phyloP scores from a whole-genome alignment of 2,797 vertebrate genomes.

The Sebastes cheni region DNA sequence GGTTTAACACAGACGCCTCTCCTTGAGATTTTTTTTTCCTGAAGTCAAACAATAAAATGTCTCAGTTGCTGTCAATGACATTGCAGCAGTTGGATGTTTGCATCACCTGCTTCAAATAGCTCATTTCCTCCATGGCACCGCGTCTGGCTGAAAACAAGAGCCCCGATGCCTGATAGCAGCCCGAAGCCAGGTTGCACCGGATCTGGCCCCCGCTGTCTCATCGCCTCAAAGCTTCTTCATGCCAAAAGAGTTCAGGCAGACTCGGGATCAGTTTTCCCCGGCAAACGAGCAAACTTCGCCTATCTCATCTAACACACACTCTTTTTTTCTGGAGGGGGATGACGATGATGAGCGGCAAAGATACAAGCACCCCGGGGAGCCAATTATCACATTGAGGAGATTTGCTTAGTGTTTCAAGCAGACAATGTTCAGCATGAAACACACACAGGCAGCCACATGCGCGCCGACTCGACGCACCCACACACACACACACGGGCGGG shows the following conservation, averaged over 20 bases:
- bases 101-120: slow-evolving; percentile 35
- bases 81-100: not conserved
- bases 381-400: slow-evolving; percentile 83
- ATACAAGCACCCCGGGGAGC: slow-evolving; percentile 76
- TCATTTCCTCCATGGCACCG: not conserved
- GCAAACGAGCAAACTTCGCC: slow-evolving; percentile 63
- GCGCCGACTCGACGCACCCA: not conserved
- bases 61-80: slow-evolving; percentile 12
- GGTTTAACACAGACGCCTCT: slow-evolving; percentile 26
- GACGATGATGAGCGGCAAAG: slow-evolving; percentile 74
- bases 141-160: slow-evolving; percentile 29
- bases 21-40: not conserved
- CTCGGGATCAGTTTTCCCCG: slow-evolving; percentile 52
- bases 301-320: slow-evolving; percentile 58
- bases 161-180: slow-evolving; percentile 25
- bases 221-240: slow-evolving; percentile 47
- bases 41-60: slow-evolving; percentile 12
- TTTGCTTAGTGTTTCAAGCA: slow-evolving; percentile 79
- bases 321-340: slow-evolving; percentile 60
- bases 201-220: slow-evolving; percentile 49
- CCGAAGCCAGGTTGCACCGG: slow-evolving; percentile 47
- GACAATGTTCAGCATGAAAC: slow-evolving; percentile 70
- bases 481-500: not conserved
- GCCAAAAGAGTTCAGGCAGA: slow-evolving; percentile 63
- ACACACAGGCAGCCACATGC: slow-evolving; percentile 37